Conservation (phyloP, 2,888 invertebrate genomes). For the Torymus texanus region DNA sequence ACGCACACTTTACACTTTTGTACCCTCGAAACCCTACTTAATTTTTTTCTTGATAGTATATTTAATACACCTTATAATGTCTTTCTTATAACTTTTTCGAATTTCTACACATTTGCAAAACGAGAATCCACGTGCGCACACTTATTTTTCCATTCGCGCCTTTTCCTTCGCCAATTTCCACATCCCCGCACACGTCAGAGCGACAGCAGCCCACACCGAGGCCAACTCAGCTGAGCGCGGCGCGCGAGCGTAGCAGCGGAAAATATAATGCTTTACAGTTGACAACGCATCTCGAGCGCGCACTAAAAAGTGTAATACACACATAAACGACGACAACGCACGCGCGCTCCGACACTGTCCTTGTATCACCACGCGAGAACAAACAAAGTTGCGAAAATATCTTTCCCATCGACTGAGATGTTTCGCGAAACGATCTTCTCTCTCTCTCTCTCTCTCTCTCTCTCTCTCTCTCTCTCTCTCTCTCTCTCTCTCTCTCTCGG, state of each 20-base stretch:
- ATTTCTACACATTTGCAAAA: too few relatives aligned
- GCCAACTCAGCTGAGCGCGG: not conserved
- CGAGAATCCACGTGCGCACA: too few relatives aligned
- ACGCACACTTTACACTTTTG: too few relatives aligned
- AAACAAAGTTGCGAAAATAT: conserved; percentile 43
- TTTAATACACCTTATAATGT: too few relatives aligned
- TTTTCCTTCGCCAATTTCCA: too few relatives aligned
- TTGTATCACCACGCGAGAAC: not conserved
- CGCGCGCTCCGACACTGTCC: not conserved
- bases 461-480: conserved; percentile 6
- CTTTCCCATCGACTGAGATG: conserved; percentile 44
- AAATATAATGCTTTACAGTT: conserved; percentile 43
- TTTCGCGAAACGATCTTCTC: conserved; percentile 30
- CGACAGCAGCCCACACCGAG: not conserved
- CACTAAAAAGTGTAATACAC: conserved; percentile 22
- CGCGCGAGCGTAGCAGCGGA: not conserved
- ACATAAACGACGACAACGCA: conserved; percentile 41
- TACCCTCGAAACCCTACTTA: too few relatives aligned
- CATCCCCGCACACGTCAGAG: not conserved
- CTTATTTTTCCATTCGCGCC: too few relatives aligned
- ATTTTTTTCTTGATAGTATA: too few relatives aligned
- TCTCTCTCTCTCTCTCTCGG: conserved; percentile 12
- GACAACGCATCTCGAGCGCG: conserved; percentile 5
- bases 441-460: conserved; percentile 10
- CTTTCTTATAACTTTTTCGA: too few relatives aligned